A percentile compares a stretch with the other conserved stretches of the same genome.
Conservation (phyloP, 2,888 invertebrate species). For the Tricholauxania praeusta region DNA sequence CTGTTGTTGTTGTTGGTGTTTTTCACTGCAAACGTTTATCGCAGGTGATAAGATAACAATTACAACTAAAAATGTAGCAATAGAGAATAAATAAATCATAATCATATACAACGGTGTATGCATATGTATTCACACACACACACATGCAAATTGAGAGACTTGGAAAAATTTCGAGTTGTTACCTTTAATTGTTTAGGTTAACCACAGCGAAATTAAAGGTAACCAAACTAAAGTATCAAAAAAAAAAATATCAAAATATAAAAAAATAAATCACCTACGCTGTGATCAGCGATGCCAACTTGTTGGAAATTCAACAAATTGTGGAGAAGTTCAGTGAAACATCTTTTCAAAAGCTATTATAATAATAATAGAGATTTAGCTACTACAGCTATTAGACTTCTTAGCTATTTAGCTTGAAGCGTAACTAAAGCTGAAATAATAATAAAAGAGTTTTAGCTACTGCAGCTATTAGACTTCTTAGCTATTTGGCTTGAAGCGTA, state of each 20-base stretch:
- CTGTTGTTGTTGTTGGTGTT: neutral
- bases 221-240: conserved; percentile 3
- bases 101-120: conserved; percentile 32
- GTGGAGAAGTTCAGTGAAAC: no score
- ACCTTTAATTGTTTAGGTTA: conserved; percentile 46
- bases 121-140: conserved; percentile 34
- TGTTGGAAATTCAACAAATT: no score
- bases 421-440: no score
- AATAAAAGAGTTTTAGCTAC: no score
- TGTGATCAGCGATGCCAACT: neutral
- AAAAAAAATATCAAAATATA: conserved; percentile 6
- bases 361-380: no score
- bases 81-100: conserved; percentile 28
- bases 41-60: conserved; percentile 62
- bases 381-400: no score
- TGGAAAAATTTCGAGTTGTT: neutral
- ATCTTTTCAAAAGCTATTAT: no score
- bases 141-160: neutral
- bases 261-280: neutral
- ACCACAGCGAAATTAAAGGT: conserved; percentile 39
- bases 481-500: no score
- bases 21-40: conserved; percentile 39
- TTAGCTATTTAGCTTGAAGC: no score
- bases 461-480: no score
- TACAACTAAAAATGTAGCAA: conserved; percentile 39